These are phyloP conservation scores for Tamandua tetradactyla DNA, from an alignment of 2,797 vertebrate species.

Conservation along the genomic window DNA sequence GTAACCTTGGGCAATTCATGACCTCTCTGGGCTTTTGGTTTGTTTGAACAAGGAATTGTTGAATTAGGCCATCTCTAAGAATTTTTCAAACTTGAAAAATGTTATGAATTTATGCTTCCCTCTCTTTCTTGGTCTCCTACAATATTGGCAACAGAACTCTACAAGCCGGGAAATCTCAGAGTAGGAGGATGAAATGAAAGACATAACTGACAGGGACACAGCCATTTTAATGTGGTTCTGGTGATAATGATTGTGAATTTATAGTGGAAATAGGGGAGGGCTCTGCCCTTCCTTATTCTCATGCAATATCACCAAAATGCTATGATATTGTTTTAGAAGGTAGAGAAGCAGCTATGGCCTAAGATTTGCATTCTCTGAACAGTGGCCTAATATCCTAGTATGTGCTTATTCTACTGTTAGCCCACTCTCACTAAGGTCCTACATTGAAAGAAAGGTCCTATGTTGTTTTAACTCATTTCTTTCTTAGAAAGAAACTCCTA, in stretches of 20 bases:
- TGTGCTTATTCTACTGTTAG: neutral
- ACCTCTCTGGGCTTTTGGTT: slow-evolving; percentile 25
- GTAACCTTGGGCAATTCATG: neutral
- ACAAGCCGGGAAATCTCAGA: slow-evolving; percentile 15
- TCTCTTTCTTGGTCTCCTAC: slow-evolving; percentile 45
- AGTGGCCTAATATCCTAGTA: neutral
- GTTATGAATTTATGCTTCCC: slow-evolving; percentile 39
- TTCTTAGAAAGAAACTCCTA: slow-evolving; percentile 50
- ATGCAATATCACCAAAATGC: neutral
- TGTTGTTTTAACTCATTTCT: slow-evolving; percentile 27
- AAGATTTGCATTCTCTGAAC: neutral
- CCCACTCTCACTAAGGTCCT: neutral
- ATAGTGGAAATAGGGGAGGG: neutral
- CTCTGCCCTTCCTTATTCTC: neutral
- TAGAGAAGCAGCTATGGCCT: neutral
- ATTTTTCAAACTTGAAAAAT: slow-evolving; percentile 30
- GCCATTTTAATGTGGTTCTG: slow-evolving; percentile 1
- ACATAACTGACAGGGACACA: neutral
- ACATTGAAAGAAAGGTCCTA: neutral
- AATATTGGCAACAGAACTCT: slow-evolving; percentile 27
- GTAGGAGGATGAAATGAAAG: neutral
- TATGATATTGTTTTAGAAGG: slow-evolving; percentile 7
- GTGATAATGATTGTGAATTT: neutral
- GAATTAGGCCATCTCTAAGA: slow-evolving; percentile 42
- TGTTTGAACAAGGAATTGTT: slow-evolving; percentile 39